These are phyloP conservation scores for Rhinogobio ventralis DNA, from an alignment of 2,797 vertebrate genomes.

Conservation along the genomic window DNA sequence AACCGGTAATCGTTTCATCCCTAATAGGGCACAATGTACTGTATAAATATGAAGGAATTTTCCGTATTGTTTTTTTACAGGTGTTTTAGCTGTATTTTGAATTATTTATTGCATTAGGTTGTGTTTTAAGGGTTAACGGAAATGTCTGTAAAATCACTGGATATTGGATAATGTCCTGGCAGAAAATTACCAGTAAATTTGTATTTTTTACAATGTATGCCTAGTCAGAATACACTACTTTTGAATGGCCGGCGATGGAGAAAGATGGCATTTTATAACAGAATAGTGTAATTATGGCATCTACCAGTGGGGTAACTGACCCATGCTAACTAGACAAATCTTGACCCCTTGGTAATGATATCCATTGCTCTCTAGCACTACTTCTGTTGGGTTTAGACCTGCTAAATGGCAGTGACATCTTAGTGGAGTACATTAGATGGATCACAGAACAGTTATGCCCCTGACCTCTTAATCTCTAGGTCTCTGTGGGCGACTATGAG, in stretches of 20 bases:
- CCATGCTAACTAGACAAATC: not conserved
- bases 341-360: constrained; percentile 8
- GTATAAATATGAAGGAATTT: too few species aligned
- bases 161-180: too few species aligned
- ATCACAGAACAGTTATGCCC: constrained; percentile 19
- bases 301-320: not conserved
- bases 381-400: constrained; percentile 5
- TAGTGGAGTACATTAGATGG: constrained; percentile 30
- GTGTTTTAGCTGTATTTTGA: too few species aligned
- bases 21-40: too few species aligned
- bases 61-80: too few species aligned
- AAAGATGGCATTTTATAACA: not conserved
- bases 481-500: not conserved
- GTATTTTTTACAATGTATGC: too few species aligned
- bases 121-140: too few species aligned
- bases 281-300: not conserved
- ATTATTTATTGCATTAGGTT: too few species aligned
- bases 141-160: too few species aligned
- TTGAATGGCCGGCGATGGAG: not conserved
- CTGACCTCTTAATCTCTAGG: constrained; percentile 30
- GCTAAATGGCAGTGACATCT: constrained; percentile 13
- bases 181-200: too few species aligned
- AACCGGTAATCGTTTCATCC: too few species aligned
- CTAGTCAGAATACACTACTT: not conserved
- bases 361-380: constrained; percentile 8